Base-by-base conservation (phyloP, 1,140 invertebrate species). In the Nasonia vitripennis region DNA sequence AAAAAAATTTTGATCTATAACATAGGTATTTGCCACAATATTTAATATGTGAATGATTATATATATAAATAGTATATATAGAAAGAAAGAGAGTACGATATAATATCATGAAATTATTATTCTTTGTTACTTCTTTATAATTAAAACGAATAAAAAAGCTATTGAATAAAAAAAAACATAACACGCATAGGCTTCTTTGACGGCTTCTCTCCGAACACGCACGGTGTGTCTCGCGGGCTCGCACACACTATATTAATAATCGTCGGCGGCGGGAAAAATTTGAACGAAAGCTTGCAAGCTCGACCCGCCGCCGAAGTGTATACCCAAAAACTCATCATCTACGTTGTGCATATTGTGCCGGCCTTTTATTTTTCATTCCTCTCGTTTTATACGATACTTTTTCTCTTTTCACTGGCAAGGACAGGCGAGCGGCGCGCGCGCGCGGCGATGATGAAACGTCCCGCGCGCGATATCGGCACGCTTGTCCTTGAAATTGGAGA, bases 81-180 rank as follows among this genome's bases (percentile, higher is more conserved):
- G 71, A 87, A 74, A 87, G 34, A 87, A 85, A 85, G 89, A 89
- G 87, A 89, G 87, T 87, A 88, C 82, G 87, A 90, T 90, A 90
- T 90, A 90, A 92, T 92, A 93, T 92, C 91, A 92, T 92, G 88
- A 93, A 93, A 91, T 92, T 92, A 93, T 92, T 92, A 92, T 92
- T 92, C 92, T 92, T 93, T 92, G 92, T 93, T 93, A 93, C 92
- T 92, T 93, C 92, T 92, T 92, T 92, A 93, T 93, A 92, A 92
- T 93, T 92, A 92, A 92, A 92, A 91, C 89, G 55, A 92, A 92
- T 91, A 92, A 93, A 93, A 93, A 92, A 92, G 89, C 90, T 92
- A 92, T 91, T 92, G 88, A 92, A 91, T 91, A 91, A 91, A 92
- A 92, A 91, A 86, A 87, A 85, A 84, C 51, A 79, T 12, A 75